phyloP scores from a whole-genome alignment of 2,113 vertebrate genomes.

The Chloropsis hardwickii region DNA sequence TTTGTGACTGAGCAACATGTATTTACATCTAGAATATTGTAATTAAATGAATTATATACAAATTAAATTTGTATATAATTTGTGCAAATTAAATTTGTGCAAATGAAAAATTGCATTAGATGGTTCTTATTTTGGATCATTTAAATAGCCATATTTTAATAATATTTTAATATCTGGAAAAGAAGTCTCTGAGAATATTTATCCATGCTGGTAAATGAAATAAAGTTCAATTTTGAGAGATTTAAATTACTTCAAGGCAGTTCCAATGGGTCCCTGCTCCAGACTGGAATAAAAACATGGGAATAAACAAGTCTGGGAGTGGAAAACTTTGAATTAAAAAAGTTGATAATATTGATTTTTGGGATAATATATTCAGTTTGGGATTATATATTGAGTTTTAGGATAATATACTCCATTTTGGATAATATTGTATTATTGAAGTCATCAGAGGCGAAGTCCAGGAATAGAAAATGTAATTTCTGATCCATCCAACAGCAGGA shows the following conservation, averaged over 20 bases:
- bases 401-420: fast-evolving
- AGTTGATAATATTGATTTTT: too few relatives aligned
- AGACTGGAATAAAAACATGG: background rate
- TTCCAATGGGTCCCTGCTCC: background rate
- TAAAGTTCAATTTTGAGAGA: background rate
- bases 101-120: background rate
- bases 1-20: background rate
- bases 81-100: background rate
- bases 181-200: background rate
- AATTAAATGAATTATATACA: too few relatives aligned
- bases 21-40: background rate
- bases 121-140: background rate
- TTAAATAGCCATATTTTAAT: background rate
- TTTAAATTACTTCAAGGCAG: background rate
- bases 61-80: background rate
- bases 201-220: background rate
- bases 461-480: background rate
- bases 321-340: background rate
- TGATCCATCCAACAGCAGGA: background rate
- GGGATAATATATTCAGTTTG: background rate
- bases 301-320: background rate
- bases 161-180: background rate
- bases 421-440: background rate
- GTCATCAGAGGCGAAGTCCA: background rate
- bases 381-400: background rate